Conservation (phyloP, 2,888 invertebrate genomes). For the Chromoteleia sp. region DNA sequence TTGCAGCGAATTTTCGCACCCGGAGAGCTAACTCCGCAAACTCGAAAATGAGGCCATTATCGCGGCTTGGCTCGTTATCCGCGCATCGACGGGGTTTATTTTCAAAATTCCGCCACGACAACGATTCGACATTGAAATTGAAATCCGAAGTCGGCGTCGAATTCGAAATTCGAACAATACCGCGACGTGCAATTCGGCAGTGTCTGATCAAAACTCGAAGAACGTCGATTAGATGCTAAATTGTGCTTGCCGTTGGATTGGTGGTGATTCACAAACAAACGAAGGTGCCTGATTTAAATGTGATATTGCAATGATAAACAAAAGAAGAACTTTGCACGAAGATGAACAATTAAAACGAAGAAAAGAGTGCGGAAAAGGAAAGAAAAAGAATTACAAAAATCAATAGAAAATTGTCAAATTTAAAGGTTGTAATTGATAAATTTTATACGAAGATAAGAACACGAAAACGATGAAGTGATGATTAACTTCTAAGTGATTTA, state of each 20-base stretch:
- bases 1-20: conserved; percentile 57
- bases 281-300: too few species aligned
- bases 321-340: too few species aligned
- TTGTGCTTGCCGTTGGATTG: background rate
- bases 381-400: too few species aligned
- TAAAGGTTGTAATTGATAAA: too few species aligned
- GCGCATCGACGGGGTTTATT: background rate
- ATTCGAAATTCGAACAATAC: background rate
- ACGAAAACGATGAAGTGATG: too few species aligned
- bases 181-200: background rate
- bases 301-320: too few species aligned
- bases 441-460: too few species aligned
- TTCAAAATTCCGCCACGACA: conserved; percentile 5
- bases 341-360: too few species aligned
- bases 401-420: too few species aligned
- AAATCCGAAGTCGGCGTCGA: background rate
- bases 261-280: background rate
- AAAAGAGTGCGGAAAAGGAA: too few species aligned
- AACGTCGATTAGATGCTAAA: background rate
- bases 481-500: too few species aligned
- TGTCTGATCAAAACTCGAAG: background rate
- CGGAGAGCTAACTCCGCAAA: conserved; percentile 26
- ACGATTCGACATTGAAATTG: background rate
- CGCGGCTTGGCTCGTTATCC: conserved; percentile 15
- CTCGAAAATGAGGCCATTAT: conserved; percentile 48